Conservation (phyloP, 2,797 vertebrate species). For the Molossus molossus region DNA sequence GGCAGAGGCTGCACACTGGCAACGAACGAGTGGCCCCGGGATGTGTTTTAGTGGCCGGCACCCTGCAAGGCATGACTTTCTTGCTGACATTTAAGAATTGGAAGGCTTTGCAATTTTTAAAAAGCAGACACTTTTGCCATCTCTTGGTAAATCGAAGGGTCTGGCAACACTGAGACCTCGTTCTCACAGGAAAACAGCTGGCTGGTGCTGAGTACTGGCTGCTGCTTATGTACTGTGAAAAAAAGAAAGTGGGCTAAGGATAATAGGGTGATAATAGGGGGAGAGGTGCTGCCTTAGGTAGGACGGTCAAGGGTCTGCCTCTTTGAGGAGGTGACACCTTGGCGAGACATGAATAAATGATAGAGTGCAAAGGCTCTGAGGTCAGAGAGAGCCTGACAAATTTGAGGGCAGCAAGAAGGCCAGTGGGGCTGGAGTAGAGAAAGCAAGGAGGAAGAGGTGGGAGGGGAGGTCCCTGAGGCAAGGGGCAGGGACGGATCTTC, state of each 20-base stretch:
- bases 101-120: background rate
- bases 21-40: background rate
- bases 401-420: background rate
- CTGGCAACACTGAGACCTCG: background rate
- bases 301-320: background rate
- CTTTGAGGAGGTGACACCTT: conserved; percentile 12
- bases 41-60: background rate
- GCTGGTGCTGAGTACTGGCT: background rate
- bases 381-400: background rate
- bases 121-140: background rate
- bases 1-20: background rate
- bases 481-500: background rate
- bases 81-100: conserved; percentile 16
- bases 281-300: background rate
- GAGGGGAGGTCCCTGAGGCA: background rate
- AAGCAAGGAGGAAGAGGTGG: background rate
- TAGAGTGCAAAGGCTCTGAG: conserved; percentile 6
- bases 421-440: background rate
- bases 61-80: background rate
- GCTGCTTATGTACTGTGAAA: background rate
- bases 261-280: background rate
- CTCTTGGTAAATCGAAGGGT: background rate
- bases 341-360: background rate
- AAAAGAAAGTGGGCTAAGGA: background rate
- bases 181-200: background rate